phyloP scores from a whole-genome alignment of 2,888 invertebrate species.

The Quadroppia sp. region DNA sequence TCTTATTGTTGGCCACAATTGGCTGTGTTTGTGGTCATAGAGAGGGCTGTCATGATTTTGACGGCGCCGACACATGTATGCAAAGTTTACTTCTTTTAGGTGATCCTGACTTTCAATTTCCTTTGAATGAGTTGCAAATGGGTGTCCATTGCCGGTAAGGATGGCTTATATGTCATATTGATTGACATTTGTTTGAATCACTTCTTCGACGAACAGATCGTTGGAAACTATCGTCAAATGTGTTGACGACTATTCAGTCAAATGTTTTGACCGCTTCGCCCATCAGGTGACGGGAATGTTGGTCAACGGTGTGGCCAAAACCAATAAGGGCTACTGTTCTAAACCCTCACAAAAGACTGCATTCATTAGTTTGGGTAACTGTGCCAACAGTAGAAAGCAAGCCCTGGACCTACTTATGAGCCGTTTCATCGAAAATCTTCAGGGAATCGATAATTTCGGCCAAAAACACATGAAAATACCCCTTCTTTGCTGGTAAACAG shows the following conservation, averaged over 20 bases:
- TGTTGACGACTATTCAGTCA: background rate
- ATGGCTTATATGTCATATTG: background rate
- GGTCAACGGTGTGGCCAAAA: background rate
- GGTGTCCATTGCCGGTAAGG: background rate
- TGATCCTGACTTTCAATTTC: background rate
- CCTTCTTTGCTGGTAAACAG: slow-evolving; percentile 1
- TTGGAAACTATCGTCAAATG: background rate
- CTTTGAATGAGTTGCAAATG: background rate
- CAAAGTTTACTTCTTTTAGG: background rate
- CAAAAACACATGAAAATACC: background rate
- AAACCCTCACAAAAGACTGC: background rate
- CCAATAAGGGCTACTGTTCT: background rate
- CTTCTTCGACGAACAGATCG: background rate
- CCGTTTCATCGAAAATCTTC: background rate
- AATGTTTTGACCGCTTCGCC: background rate
- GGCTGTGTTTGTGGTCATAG: too few relatives aligned
- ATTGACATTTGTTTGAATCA: background rate
- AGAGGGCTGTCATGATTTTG: too few relatives aligned
- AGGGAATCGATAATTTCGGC: background rate
- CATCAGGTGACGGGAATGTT: background rate
- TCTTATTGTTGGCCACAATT: too few relatives aligned
- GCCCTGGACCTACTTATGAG: background rate
- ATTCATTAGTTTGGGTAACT: background rate
- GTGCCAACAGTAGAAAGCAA: background rate
- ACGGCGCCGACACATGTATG: slow-evolving; percentile 4